These are phyloP conservation scores for Meriones psammophilus DNA, from an alignment of 2,797 vertebrate species.

Conservation along the genomic window DNA sequence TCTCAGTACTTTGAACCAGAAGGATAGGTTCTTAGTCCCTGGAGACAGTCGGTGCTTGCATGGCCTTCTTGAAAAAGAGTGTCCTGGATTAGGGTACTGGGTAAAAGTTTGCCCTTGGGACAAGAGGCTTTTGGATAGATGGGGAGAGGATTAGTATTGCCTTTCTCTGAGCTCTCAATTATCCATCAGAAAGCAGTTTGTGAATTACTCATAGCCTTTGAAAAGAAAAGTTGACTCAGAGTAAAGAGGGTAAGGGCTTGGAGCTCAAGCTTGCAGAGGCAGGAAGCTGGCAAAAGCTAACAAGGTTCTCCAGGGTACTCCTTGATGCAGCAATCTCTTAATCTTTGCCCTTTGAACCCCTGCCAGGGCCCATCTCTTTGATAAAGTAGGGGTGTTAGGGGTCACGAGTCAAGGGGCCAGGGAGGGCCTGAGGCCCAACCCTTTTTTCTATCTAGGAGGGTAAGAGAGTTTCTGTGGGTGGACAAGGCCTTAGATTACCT, in stretches of 20 bases:
- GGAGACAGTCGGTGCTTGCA: background rate
- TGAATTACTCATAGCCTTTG: background rate
- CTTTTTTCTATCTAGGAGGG: background rate
- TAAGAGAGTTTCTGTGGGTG: background rate
- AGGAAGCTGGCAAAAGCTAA: background rate
- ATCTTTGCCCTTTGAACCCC: background rate
- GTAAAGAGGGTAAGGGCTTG: background rate
- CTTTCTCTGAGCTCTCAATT: constrained; percentile 20
- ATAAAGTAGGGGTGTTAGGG: background rate
- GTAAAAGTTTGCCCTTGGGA: constrained; percentile 36
- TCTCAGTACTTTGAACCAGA: background rate
- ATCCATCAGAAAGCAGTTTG: constrained; percentile 44
- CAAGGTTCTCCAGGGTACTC: background rate
- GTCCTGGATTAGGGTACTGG: constrained; percentile 15
- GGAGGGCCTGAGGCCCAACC: background rate
- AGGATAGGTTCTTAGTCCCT: background rate
- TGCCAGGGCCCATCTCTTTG: background rate
- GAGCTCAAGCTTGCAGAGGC: background rate
- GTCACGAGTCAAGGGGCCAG: background rate
- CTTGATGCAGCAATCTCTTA: background rate
- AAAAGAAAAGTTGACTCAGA: background rate
- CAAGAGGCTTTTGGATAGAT: constrained; percentile 39
- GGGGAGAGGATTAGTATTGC: background rate
- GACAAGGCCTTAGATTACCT: background rate
- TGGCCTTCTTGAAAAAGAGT: constrained; percentile 52